These are phyloP conservation scores for Eumaeus atala DNA, from an alignment of 1,140 invertebrate species.

Conservation along the genomic window DNA sequence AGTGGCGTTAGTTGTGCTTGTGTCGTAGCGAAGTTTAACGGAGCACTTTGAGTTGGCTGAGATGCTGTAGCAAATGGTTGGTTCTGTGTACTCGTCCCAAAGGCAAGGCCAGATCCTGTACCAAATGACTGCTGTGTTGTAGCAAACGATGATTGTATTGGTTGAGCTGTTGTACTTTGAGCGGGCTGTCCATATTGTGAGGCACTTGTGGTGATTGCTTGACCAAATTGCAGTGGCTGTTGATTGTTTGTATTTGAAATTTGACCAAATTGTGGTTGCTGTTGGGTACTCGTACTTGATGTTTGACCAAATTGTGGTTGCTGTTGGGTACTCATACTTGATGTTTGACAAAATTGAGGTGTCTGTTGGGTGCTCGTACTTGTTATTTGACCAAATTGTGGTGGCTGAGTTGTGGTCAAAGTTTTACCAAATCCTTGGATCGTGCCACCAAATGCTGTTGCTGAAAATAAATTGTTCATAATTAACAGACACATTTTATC, in stretches of 20 bases:
- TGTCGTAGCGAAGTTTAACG: slow-evolving; percentile 3
- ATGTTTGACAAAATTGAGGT: slow-evolving; percentile 5
- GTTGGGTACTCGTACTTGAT: slow-evolving; percentile 2
- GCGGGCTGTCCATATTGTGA: background rate
- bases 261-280: slow-evolving; percentile 5
- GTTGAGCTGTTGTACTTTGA: background rate
- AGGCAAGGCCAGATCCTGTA: background rate
- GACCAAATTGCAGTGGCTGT: slow-evolving; percentile 9
- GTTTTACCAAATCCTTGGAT: background rate
- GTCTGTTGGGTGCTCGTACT: slow-evolving; percentile 10
- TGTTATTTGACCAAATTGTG: slow-evolving; percentile 10
- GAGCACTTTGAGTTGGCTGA: too few relatives aligned
- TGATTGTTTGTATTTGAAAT: background rate
- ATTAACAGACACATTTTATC: too few relatives aligned
- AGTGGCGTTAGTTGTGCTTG: slow-evolving; percentile 2
- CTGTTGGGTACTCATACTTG: slow-evolving; percentile 12
- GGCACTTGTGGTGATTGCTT: slow-evolving; percentile 5
- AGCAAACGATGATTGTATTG: background rate
- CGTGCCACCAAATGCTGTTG: background rate
- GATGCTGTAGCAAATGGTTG: background rate
- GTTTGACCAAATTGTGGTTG: background rate
- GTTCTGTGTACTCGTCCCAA: slow-evolving; percentile 1
- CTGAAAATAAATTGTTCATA: slow-evolving; percentile 2
- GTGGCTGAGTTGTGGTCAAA: background rate
- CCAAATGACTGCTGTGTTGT: background rate